phyloP scores from a whole-genome alignment of 1,140 invertebrate species.

The Orchestia grillus region DNA sequence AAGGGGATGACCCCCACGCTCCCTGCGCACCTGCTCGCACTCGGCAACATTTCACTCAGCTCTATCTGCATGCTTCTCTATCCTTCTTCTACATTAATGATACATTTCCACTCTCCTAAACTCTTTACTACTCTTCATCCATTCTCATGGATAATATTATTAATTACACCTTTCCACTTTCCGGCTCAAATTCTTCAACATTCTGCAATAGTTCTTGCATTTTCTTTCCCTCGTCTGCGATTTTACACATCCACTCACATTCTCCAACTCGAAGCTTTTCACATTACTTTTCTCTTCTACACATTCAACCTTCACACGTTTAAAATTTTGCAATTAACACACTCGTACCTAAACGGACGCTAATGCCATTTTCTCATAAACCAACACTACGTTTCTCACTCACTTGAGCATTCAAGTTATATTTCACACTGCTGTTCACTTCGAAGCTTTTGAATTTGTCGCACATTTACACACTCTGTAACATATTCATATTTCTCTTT shows the following conservation, averaged over 20 bases:
- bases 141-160: neutral
- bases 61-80: neutral
- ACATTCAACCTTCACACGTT: neutral
- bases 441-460: neutral
- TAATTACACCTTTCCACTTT: neutral
- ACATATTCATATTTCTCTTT: no score
- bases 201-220: no score
- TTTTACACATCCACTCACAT: neutral
- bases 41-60: neutral
- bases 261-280: neutral
- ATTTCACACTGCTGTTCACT: neutral
- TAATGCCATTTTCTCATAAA: neutral
- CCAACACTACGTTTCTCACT: neutral
- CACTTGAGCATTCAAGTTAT: neutral
- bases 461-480: neutral
- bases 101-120: neutral
- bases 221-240: neutral
- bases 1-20: neutral
- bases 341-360: neutral
- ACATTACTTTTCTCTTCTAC: neutral
- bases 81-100: neutral
- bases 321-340: no score
- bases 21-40: neutral
- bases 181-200: no score
- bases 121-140: neutral